Evolutionary conservation across 1,140 invertebrate species (phyloP).

Genomic region (Drosophila athabasca): DNA sequence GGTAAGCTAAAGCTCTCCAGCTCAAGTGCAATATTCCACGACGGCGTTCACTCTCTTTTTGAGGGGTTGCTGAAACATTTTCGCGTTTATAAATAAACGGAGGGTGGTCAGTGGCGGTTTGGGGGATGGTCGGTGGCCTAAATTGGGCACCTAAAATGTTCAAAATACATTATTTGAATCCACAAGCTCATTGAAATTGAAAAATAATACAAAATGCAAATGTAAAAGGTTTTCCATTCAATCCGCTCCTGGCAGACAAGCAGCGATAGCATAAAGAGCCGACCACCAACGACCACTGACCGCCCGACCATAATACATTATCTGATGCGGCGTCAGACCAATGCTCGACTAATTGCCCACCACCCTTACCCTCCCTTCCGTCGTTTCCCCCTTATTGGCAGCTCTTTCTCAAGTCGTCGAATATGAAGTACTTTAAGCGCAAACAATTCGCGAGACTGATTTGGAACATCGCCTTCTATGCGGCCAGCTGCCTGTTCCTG

Average conservation of each 20-base stretch:
- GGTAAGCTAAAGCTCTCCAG: conserved; percentile 42
- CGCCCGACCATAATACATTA: conserved; percentile 11
- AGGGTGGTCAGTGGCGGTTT: conserved; percentile 36
- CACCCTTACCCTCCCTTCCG: background rate
- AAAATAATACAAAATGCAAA: background rate
- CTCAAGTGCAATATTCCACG: conserved; percentile 5
- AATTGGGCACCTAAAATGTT: background rate
- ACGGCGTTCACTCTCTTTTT: conserved; percentile 32
- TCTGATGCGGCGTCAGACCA: conserved; percentile 24
- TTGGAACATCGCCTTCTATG: conserved; percentile 81
- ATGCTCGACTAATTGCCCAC: conserved; percentile 36
- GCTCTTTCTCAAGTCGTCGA: conserved; percentile 77
- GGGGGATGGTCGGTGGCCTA: background rate
- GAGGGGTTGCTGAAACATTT: conserved; percentile 43
- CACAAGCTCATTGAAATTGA: too few species aligned
- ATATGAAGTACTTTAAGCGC: conserved; percentile 77
- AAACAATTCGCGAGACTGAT: conserved; percentile 77
- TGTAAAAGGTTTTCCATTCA: background rate
- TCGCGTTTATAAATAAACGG: conserved; percentile 70
- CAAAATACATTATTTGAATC: too few species aligned
- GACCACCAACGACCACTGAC: conserved; percentile 3
- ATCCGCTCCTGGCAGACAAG: background rate
- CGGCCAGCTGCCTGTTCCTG: conserved; percentile 71
- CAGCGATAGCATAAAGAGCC: conserved; percentile 22
- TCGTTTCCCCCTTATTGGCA: conserved; percentile 32